phyloP scores from a whole-genome alignment of 1,140 invertebrate species.

The Calliphora vicina region DNA sequence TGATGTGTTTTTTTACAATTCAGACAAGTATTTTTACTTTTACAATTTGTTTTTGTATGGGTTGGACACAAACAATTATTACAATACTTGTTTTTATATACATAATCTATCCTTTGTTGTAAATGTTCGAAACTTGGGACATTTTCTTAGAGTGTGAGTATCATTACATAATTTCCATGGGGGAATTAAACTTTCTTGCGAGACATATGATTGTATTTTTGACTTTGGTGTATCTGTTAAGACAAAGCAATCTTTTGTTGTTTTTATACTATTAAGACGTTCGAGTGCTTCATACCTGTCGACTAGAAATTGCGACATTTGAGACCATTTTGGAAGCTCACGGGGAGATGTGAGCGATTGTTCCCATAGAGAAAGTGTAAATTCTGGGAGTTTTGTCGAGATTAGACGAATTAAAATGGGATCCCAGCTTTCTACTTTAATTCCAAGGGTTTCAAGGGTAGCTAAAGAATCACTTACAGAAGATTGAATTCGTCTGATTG shows the following conservation, averaged over 20 bases:
- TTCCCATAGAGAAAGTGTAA: background rate
- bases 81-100: background rate
- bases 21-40: conserved; percentile 3
- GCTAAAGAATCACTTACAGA: background rate
- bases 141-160: background rate
- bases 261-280: background rate
- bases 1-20: conserved; percentile 2
- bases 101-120: background rate
- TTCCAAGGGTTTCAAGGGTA: background rate
- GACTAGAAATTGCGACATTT: conserved; percentile 21
- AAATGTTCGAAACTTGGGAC: background rate
- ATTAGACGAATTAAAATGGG: conserved; percentile 1
- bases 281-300: background rate
- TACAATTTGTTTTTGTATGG: background rate
- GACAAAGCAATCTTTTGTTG: background rate
- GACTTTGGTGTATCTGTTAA: background rate
- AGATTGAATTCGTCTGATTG: background rate
- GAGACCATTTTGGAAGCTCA: background rate
- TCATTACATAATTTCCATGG: background rate
- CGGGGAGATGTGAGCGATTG: background rate
- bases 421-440: background rate
- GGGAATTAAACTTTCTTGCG: background rate
- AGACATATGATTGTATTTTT: background rate
- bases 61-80: background rate
- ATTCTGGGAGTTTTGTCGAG: conserved; percentile 7